A percentile compares a stretch with the other conserved stretches of the same genome.
These are phyloP conservation scores for Drosophila neocordata DNA, from an alignment of 1,140 invertebrate genomes.

Conservation along the genomic window DNA sequence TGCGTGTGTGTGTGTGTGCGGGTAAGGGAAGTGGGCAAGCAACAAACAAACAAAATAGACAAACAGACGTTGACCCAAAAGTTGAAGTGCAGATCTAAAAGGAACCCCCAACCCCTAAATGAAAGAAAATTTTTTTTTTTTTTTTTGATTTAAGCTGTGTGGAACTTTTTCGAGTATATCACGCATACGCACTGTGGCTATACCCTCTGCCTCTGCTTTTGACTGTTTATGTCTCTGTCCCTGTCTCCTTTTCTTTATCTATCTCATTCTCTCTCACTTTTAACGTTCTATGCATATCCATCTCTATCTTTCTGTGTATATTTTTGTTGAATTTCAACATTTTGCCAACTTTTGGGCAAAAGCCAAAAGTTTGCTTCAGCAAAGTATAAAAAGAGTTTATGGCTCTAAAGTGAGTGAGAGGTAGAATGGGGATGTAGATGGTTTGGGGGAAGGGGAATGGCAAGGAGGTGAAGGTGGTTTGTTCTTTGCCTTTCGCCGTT, in stretches of 20 bases:
- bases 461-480: background rate
- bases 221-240: slow-evolving; percentile 29
- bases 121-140: slow-evolving; percentile 49
- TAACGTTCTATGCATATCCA: slow-evolving; percentile 4
- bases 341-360: slow-evolving; percentile 71
- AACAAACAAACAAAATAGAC: slow-evolving; percentile 75
- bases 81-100: slow-evolving; percentile 78
- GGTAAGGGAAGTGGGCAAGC: slow-evolving; percentile 40
- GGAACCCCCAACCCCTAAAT: slow-evolving; percentile 17
- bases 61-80: slow-evolving; percentile 80
- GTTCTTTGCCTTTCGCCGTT: background rate
- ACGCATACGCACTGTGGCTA: slow-evolving; percentile 73
- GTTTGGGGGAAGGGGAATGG: background rate
- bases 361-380: slow-evolving; percentile 68
- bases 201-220: background rate
- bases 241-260: background rate
- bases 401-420: slow-evolving; percentile 40
- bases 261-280: background rate
- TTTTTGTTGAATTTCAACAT: slow-evolving; percentile 73
- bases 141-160: slow-evolving; percentile 72
- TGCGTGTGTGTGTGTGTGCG: background rate
- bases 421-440: background rate
- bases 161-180: slow-evolving; percentile 76
- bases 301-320: slow-evolving; percentile 27
- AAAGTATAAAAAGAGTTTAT: slow-evolving; percentile 73